These are phyloP conservation scores for Brachylomia viminalis DNA, from an alignment of 2,888 invertebrate genomes.

Conservation along the genomic window DNA sequence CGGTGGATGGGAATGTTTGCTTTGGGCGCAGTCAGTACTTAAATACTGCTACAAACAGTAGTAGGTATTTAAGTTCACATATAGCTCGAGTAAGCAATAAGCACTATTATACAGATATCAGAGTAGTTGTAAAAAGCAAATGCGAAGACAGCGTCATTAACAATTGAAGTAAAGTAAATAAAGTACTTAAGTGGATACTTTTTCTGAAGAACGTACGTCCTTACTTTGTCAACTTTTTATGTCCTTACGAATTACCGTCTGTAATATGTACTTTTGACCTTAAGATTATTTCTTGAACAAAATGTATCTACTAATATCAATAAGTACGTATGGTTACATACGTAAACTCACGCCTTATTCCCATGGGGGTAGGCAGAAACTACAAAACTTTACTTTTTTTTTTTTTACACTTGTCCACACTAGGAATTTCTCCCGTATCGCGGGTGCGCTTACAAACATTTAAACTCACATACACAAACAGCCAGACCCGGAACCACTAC, in stretches of 20 bases:
- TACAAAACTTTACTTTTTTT: too few species aligned
- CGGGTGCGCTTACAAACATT: too few species aligned
- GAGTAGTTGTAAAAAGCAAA: conserved; percentile 40
- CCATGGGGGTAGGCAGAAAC: too few species aligned
- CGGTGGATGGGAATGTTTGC: conserved; percentile 80
- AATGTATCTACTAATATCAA: too few species aligned
- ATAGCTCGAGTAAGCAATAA: conserved; percentile 51
- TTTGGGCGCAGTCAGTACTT: conserved; percentile 77
- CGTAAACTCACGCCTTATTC: too few species aligned
- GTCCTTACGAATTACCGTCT: conserved; percentile 18
- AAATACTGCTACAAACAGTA: conserved; percentile 72
- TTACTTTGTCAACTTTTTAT: conserved; percentile 38
- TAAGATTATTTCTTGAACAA: conserved; percentile 6
- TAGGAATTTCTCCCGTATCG: too few species aligned
- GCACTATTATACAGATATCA: conserved; percentile 37
- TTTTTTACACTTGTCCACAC: too few species aligned
- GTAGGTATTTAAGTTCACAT: conserved; percentile 59
- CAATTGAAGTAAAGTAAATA: conserved; percentile 30
- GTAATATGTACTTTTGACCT: conserved; percentile 29
- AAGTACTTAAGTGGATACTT: conserved; percentile 3
- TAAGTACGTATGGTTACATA: too few species aligned
- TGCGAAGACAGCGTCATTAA: conserved; percentile 25
- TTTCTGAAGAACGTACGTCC: conserved; percentile 27
- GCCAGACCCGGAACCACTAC: too few species aligned
- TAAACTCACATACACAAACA: too few species aligned